Evolutionary conservation across 2,888 invertebrate genomes (phyloP), one percentile per base, ranked within the genome.

Genomic region (Rhorus exstirpatorius): DNA sequence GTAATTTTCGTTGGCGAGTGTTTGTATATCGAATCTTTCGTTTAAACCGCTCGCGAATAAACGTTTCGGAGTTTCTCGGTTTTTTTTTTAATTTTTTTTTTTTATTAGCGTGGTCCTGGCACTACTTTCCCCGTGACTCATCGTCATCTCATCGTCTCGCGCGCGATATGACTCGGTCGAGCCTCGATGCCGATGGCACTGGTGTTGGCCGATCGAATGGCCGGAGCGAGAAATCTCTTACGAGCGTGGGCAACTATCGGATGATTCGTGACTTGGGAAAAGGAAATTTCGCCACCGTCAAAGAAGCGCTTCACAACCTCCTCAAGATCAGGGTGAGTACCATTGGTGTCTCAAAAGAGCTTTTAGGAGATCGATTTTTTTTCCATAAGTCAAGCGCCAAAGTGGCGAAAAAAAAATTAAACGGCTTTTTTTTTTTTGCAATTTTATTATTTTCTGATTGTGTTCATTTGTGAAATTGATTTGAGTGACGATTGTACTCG

Each of bases 251-350:
- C 76, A 95, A 95, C 90, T 97, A 96, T 93, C 93, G 94, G 88
- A 95, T 96, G 94, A 96, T 95, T 76, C 94, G 94, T 87, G 93
- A 95, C 78, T 93, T 97, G 77, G 96, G 96, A 55, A 96, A 96
- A 92, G 97, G 96, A 82, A 96, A 96, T 93, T 96, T 96, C 91
- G 96, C 96, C 21, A 94, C 95, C 87, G 96, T 97, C 60, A 96
- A 96, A 90, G 95, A 96, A 91, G 96, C 96, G 12, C 94, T 95
- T 38, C 96, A 96, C 91, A 94, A 94, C 83, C 92, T 96, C 74
- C 94, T 96, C 68, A 95, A 95, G 86, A 94, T 95, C 88, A 96
- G 96, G 95, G 96, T 96, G 91, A 89, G 91, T 51, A n/a, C n/a
- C n/a, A n/a, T n/a, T n/a, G n/a, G n/a, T n/a, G n/a, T n/a, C n/a